Evolutionary conservation across 2,113 vertebrate species (phyloP).

Genomic region (Gopherus flavomarginatus): DNA sequence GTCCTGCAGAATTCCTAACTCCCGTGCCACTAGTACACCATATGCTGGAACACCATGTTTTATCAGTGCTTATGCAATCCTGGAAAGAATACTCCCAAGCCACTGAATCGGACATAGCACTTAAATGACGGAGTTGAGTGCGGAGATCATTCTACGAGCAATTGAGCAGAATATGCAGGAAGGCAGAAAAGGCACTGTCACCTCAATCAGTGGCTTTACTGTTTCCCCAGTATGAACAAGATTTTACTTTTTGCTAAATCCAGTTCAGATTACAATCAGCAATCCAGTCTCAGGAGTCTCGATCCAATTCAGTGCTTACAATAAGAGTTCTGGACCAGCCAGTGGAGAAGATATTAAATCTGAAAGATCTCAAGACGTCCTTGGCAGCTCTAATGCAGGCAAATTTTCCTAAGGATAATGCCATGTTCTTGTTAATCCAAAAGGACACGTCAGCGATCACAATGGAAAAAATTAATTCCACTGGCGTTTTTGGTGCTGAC

Average conservation of each 20-base stretch:
- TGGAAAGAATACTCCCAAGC: not conserved
- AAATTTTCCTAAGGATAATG: not conserved
- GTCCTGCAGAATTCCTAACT: not conserved
- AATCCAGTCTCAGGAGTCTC: not conserved
- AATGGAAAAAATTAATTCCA: not conserved
- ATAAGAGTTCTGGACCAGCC: not conserved
- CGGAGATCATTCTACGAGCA: not conserved
- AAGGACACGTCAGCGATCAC: not conserved
- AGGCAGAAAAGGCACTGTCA: not conserved
- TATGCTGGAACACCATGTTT: not conserved
- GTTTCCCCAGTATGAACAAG: not conserved
- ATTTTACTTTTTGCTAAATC: not conserved
- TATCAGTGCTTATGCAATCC: not conserved
- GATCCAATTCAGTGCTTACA: not conserved
- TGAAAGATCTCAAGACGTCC: not conserved
- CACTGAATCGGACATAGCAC: not conserved
- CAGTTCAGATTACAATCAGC: not conserved
- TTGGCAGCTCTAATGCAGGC: not conserved
- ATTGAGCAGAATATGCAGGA: not conserved
- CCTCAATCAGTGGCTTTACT: not conserved
- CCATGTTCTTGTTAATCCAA: not conserved
- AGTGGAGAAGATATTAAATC: fast-evolving
- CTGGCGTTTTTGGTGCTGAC: not conserved
- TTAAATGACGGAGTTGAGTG: not conserved
- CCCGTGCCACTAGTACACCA: not conserved